These are phyloP conservation scores for Eurypyga helias DNA, from an alignment of 2,113 vertebrate genomes.

Conservation along the genomic window DNA sequence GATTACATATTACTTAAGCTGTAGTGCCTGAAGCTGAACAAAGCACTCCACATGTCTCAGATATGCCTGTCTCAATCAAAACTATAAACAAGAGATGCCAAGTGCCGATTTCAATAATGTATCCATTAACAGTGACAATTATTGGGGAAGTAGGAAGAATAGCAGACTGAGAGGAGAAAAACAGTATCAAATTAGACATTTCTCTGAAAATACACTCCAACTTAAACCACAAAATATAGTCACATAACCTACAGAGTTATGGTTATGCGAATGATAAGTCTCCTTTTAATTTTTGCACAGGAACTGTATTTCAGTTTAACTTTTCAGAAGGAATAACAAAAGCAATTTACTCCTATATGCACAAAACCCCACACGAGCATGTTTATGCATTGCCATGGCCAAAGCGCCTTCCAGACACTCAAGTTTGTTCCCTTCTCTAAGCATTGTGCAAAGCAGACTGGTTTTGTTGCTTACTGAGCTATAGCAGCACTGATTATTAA, in stretches of 20 bases:
- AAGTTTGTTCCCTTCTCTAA: not conserved
- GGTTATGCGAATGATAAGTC: not conserved
- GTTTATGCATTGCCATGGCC: not conserved
- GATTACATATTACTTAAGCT: not conserved
- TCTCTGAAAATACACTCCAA: not conserved
- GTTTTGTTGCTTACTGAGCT: not conserved
- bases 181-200: not conserved
- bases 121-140: not conserved
- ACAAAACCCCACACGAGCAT: not conserved
- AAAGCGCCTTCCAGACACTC: not conserved
- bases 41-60: not conserved
- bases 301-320: not conserved
- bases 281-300: not conserved
- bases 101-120: not conserved
- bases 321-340: conserved; percentile 11
- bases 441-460: not conserved
- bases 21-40: not conserved
- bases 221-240: not conserved
- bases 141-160: not conserved
- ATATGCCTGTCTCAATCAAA: not conserved
- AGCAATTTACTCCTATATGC: not conserved
- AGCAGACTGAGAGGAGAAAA: not conserved
- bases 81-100: not conserved
- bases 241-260: not conserved
- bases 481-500: not conserved